These are phyloP conservation scores for Epizoanthus scotinus DNA, from an alignment of 92 coral and sea anemone genomes.

Conservation along the genomic window DNA sequence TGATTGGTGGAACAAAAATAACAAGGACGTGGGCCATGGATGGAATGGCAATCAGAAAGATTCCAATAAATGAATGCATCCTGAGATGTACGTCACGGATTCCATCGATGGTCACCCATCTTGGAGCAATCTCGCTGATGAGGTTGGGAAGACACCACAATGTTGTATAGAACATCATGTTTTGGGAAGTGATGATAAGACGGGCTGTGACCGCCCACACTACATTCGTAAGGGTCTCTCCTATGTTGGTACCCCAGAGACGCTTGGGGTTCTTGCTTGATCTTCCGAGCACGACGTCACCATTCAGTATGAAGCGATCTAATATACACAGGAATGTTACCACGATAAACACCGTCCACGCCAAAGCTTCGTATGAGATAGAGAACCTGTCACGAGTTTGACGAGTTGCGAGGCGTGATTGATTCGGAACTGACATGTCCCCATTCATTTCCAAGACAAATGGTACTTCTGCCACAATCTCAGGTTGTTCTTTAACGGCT, in stretches of 20 bases:
- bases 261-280: constrained; percentile 40
- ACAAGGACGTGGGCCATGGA: constrained; percentile 63
- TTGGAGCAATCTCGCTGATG: constrained; percentile 42
- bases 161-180: constrained; percentile 52
- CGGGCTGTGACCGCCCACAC: constrained; percentile 57
- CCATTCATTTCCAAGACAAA: constrained; percentile 34
- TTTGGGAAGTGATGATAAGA: constrained; percentile 45
- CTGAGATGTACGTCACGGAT: constrained; percentile 48
- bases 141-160: constrained; percentile 50
- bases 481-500: too few species aligned
- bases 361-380: constrained; percentile 48
- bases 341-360: constrained; percentile 41
- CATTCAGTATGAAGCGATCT: constrained; percentile 45
- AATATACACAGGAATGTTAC: constrained; percentile 37
- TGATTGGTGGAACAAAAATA: constrained; percentile 59
- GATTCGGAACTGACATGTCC: neutral
- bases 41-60: constrained; percentile 64
- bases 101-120: constrained; percentile 45
- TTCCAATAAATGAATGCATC: constrained; percentile 54
- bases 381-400: constrained; percentile 31
- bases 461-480: too few species aligned
- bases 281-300: constrained; percentile 41
- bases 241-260: constrained; percentile 49
- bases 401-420: neutral
- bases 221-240: constrained; percentile 44